phyloP scores from a whole-genome alignment of 2,797 vertebrate genomes.

The Lacerta viridis region DNA sequence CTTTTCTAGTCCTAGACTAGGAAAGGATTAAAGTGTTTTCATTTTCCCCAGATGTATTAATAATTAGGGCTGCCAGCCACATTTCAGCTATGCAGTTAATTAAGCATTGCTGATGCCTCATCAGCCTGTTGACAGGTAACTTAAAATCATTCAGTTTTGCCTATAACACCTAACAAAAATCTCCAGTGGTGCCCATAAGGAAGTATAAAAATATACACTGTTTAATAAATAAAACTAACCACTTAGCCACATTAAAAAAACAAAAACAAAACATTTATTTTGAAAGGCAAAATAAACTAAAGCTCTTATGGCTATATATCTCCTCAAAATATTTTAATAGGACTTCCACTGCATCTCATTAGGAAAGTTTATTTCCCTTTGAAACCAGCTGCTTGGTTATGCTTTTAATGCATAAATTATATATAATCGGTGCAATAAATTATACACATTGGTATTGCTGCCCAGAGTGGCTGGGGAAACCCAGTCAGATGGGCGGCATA shows the following conservation, averaged over 20 bases:
- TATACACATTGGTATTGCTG: not conserved
- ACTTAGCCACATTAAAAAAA: not conserved
- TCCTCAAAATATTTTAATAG: slow-evolving; percentile 1
- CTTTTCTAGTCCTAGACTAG: not conserved
- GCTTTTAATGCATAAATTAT: not conserved
- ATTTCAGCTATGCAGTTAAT: not conserved
- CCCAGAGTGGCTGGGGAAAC: too few species aligned
- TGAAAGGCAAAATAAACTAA: not conserved
- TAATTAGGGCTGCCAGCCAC: not conserved
- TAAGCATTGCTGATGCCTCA: too few species aligned
- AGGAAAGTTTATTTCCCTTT: slow-evolving; percentile 14
- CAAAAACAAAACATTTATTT: not conserved
- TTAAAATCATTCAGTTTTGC: not conserved
- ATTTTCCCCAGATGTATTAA: not conserved
- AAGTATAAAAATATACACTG: not conserved
- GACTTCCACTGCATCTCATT: not conserved
- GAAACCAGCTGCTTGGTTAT: not conserved
- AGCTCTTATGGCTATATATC: not conserved
- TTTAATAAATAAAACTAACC: not conserved
- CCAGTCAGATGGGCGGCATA: too few species aligned
- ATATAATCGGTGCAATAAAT: not conserved
- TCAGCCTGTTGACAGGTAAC: not conserved
- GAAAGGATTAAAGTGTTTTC: not conserved
- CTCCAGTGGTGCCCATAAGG: not conserved
- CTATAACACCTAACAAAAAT: not conserved